Conservation (phyloP, 2,797 vertebrate species). For the Melanotaenia trifasciata region DNA sequence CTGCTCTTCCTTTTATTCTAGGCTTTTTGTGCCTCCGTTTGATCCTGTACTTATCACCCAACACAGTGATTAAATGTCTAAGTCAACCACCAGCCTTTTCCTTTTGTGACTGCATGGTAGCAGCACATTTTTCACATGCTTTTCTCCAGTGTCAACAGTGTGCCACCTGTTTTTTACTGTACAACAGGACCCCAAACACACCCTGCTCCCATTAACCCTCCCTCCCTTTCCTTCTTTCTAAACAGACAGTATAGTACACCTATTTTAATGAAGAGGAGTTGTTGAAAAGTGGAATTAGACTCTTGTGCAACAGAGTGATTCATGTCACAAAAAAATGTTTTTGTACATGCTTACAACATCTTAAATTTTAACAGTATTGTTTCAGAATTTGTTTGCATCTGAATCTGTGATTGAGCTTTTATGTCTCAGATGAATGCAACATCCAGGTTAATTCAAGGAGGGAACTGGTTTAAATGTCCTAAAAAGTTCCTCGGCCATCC, state of each 20-base stretch:
- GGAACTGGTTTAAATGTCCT: slow-evolving; percentile 20
- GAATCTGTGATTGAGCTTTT: not conserved
- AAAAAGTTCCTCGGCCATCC: slow-evolving; percentile 30
- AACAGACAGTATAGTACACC: slow-evolving; percentile 14
- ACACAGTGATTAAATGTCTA: slow-evolving; percentile 79
- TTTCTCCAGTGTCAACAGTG: slow-evolving; percentile 77
- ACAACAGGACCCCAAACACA: slow-evolving; percentile 56
- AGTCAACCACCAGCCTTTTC: slow-evolving; percentile 73
- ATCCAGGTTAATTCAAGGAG: slow-evolving; percentile 13
- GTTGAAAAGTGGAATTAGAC: not conserved
- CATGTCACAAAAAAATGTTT: not conserved
- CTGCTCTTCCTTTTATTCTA: slow-evolving; percentile 66
- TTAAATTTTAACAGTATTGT: not conserved
- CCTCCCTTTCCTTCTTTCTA: not conserved
- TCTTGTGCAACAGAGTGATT: not conserved
- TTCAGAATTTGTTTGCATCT: not conserved
- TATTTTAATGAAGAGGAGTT: slow-evolving; percentile 1
- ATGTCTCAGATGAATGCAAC: not conserved
- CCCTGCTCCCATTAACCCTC: slow-evolving; percentile 10
- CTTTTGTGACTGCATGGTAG: slow-evolving; percentile 77
- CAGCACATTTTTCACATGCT: slow-evolving; percentile 85
- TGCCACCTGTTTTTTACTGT: slow-evolving; percentile 84
- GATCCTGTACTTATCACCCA: slow-evolving; percentile 78
- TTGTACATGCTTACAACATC: not conserved
- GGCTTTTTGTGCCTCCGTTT: slow-evolving; percentile 68